A percentile compares a stretch with the other conserved stretches of the same genome.
These are phyloP conservation scores for Ptiloglossa arizonensis DNA, from an alignment of 1,140 invertebrate species.

Conservation along the genomic window DNA sequence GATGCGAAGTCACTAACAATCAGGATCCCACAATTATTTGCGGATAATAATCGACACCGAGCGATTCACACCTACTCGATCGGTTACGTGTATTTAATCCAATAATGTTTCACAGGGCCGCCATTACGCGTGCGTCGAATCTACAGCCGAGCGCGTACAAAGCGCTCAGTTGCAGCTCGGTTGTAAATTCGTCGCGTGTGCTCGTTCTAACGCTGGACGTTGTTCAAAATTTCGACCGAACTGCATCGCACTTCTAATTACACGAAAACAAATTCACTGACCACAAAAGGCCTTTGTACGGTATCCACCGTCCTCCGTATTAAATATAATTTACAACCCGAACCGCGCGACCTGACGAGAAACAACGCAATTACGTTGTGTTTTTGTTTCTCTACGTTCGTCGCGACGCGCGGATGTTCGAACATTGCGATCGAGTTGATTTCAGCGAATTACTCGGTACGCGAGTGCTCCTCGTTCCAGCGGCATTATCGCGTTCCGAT, in stretches of 20 bases:
- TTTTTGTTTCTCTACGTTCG: neutral
- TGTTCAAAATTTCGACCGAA: conserved; percentile 27
- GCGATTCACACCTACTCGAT: conserved; percentile 18
- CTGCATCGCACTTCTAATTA: conserved; percentile 36
- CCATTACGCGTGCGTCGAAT: conserved; percentile 19
- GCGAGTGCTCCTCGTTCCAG: conserved; percentile 10
- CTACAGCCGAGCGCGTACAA: neutral
- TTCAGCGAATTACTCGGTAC: conserved; percentile 15
- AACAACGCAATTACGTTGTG: conserved; percentile 25
- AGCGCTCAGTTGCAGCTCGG: conserved; percentile 10
- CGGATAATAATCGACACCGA: conserved; percentile 36
- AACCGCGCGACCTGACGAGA: neutral
- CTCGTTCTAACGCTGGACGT: neutral
- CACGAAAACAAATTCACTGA: conserved; percentile 31
- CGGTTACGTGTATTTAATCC: conserved; percentile 13
- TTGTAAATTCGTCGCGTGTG: conserved; percentile 15
- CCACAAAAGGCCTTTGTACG: conserved; percentile 3
- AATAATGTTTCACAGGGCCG: neutral
- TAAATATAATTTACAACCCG: neutral
- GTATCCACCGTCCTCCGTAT: neutral
- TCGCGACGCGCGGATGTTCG: neutral
- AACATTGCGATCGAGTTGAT: conserved; percentile 1
- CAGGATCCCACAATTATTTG: conserved; percentile 28
- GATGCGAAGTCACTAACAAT: conserved; percentile 19
- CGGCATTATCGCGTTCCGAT: neutral